Conservation (phyloP, 2,113 vertebrate species). For the Pteronura brasiliensis region DNA sequence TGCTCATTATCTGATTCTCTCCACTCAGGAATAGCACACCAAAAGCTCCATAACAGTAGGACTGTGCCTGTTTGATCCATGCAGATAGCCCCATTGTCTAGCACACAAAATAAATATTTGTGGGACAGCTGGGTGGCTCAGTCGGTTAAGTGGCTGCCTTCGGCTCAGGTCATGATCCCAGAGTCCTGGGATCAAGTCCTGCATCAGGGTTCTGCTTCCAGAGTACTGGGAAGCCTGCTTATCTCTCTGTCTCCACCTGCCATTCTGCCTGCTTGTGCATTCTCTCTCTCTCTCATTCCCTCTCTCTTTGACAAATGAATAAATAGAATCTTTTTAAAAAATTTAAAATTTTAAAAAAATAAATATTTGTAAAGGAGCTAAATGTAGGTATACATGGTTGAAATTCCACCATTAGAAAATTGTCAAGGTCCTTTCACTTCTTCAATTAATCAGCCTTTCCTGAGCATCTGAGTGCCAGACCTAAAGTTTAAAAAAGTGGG, state of each 20-base stretch:
- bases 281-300: too few relatives aligned
- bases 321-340: too few relatives aligned
- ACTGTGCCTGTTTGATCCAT: background rate
- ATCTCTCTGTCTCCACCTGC: too few relatives aligned
- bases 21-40: background rate
- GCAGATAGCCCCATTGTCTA: background rate
- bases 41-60: background rate
- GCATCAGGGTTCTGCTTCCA: too few relatives aligned
- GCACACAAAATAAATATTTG: background rate
- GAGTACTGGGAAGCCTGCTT: too few relatives aligned
- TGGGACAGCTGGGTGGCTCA: too few relatives aligned
- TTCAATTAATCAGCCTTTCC: background rate
- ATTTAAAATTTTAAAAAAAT: background rate
- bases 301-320: too few relatives aligned
- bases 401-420: background rate
- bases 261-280: too few relatives aligned
- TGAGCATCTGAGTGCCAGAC: background rate
- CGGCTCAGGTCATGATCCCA: too few relatives aligned
- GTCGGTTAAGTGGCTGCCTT: too few relatives aligned
- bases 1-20: background rate
- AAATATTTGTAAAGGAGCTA: background rate
- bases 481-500: background rate
- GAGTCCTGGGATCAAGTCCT: too few relatives aligned
- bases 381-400: background rate
- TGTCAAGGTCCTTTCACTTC: background rate